A percentile compares a stretch with the other conserved stretches of the same genome.
These are phyloP conservation scores for Pangasius larnaudii DNA, from an alignment of 2,797 vertebrate species.

Conservation along the genomic window DNA sequence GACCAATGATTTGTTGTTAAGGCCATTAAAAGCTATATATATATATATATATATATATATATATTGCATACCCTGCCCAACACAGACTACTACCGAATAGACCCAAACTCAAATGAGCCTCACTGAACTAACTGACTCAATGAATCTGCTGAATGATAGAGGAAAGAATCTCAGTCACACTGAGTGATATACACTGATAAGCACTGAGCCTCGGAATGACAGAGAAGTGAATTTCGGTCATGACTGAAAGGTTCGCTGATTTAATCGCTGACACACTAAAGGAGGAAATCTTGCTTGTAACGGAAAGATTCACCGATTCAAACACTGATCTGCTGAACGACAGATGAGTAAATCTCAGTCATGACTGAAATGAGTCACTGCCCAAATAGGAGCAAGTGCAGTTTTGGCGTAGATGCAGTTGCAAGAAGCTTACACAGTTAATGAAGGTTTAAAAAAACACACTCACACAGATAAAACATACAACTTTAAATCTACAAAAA, in stretches of 20 bases:
- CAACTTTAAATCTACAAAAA: not conserved
- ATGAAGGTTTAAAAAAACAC: not conserved
- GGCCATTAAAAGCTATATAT: no score
- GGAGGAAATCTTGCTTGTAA: not conserved
- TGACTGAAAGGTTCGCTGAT: not conserved
- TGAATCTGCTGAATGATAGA: not conserved
- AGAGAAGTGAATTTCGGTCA: not conserved
- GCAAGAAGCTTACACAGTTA: not conserved
- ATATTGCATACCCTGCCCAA: not conserved
- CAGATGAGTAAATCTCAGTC: not conserved
- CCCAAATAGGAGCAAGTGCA: not conserved
- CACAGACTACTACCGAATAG: not conserved
- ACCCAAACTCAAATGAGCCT: not conserved
- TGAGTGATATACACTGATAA: not conserved
- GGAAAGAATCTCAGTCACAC: not conserved
- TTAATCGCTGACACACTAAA: not conserved
- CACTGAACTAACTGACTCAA: not conserved
- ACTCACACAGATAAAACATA: not conserved
- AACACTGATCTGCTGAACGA: not conserved
- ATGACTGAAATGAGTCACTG: not conserved
- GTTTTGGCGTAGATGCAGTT: not conserved
- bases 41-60: no score
- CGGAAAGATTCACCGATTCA: not conserved
- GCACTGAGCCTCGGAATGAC: not conserved
- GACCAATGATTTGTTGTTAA: no score